Evolutionary conservation across 2,888 invertebrate species (phyloP).

Genomic region (Buathra laborator): DNA sequence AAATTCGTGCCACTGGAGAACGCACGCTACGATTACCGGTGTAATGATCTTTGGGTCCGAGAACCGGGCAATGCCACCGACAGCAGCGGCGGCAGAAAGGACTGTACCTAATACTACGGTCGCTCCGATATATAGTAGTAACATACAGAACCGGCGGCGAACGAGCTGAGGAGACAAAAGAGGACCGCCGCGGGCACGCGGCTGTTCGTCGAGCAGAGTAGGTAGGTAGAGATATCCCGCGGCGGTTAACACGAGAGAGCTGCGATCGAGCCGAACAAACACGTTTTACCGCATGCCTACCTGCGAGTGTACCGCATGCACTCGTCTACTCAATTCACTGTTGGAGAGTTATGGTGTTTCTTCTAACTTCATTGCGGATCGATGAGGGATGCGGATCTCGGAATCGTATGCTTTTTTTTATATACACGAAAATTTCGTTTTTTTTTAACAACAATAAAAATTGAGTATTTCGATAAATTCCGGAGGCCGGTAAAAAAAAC

Average conservation of each 20-base stretch:
- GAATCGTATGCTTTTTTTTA: slow-evolving; percentile 7
- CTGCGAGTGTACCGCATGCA: slow-evolving; percentile 47
- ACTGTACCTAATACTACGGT: slow-evolving; percentile 52
- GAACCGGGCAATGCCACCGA: slow-evolving; percentile 40
- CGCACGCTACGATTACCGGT: slow-evolving; percentile 48
- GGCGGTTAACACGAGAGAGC: slow-evolving; percentile 62
- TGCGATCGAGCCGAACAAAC: slow-evolving; percentile 65
- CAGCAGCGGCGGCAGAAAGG: slow-evolving; percentile 34
- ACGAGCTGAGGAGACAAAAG: slow-evolving; percentile 50
- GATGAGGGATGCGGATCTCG: slow-evolving; percentile 55
- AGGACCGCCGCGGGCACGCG: slow-evolving; percentile 55
- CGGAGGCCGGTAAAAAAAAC: not conserved
- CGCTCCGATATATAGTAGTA: slow-evolving; percentile 44
- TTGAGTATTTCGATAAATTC: not conserved
- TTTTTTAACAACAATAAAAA: not conserved
- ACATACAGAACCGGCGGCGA: slow-evolving; percentile 28
- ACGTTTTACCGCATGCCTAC: slow-evolving; percentile 62
- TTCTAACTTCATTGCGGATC: slow-evolving; percentile 37
- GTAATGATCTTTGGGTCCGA: slow-evolving; percentile 61
- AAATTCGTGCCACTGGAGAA: slow-evolving; percentile 43
- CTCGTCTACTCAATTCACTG: slow-evolving; percentile 43
- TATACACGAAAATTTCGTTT: not conserved
- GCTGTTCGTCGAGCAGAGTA: slow-evolving; percentile 21
- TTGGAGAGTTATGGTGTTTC: slow-evolving; percentile 24
- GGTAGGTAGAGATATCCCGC: slow-evolving; percentile 60